Evolutionary conservation across 2,888 invertebrate genomes (phyloP).

Genomic region (Agrochola lychnidis): DNA sequence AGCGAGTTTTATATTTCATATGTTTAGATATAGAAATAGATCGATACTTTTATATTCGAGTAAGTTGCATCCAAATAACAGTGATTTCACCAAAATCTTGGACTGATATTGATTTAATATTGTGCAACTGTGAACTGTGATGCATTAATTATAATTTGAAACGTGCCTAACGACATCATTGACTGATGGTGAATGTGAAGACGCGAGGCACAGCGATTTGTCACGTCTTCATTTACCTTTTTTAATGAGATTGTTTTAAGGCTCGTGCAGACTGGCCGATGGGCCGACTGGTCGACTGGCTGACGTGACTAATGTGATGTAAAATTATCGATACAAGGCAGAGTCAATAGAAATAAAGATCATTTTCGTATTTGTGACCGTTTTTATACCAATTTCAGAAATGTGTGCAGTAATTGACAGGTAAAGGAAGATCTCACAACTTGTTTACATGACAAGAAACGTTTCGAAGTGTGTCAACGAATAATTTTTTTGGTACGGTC

Average conservation of each 20-base stretch:
- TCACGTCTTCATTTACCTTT: conserved; percentile 19
- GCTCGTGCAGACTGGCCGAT: too few species aligned
- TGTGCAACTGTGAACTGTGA: too few species aligned
- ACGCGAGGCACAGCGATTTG: conserved; percentile 1
- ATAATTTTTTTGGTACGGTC: background rate
- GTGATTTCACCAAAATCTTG: conserved; percentile 6
- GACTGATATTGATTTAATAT: background rate
- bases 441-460: background rate
- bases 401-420: background rate
- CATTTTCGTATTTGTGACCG: too few species aligned
- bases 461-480: background rate
- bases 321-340: too few species aligned
- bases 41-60: background rate
- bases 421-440: background rate
- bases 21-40: background rate
- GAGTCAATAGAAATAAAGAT: background rate
- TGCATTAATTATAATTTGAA: background rate
- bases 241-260: too few species aligned
- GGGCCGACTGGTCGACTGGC: too few species aligned
- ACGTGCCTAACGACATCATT: conserved; percentile 18
- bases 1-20: background rate
- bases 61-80: background rate
- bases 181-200: background rate
- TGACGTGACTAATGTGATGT: too few species aligned
- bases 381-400: background rate